Conservation (phyloP, 2,113 vertebrate genomes). For the Saccopteryx bilineata region DNA sequence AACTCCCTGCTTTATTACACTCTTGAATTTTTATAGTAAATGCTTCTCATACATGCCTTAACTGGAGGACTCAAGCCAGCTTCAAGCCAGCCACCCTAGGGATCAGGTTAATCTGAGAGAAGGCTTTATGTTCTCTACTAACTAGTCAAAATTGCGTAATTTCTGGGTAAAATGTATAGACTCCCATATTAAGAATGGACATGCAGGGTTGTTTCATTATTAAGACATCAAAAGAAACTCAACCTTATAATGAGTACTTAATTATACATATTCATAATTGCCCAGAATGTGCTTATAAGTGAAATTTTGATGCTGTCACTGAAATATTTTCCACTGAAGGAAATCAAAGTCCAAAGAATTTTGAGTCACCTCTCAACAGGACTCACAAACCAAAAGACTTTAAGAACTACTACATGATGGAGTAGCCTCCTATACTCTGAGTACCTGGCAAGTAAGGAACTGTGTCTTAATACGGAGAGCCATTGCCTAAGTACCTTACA, state of each 20-base stretch:
- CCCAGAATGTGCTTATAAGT: not conserved
- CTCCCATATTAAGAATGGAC: not conserved
- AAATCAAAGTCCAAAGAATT: constrained; percentile 14
- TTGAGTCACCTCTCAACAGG: not conserved
- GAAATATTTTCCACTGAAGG: not conserved
- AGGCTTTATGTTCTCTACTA: not conserved
- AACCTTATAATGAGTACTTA: not conserved
- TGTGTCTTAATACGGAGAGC: not conserved
- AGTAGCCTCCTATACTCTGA: not conserved
- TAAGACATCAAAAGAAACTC: not conserved
- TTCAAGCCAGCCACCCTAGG: no score
- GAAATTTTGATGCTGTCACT: not conserved
- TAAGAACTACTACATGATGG: not conserved
- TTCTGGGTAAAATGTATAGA: not conserved
- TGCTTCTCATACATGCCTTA: not conserved
- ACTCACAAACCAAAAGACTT: not conserved
- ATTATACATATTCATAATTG: not conserved
- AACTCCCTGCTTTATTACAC: not conserved
- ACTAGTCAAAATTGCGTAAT: not conserved
- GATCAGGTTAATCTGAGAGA: not conserved
- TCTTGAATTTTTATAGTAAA: not conserved
- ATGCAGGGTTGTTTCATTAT: not conserved
- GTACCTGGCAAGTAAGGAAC: not conserved
- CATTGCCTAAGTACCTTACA: not conserved
- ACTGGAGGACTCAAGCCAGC: no score